These are phyloP conservation scores for Forbesichthys papilliferus DNA, from an alignment of 2,113 vertebrate species.

Conservation along the genomic window DNA sequence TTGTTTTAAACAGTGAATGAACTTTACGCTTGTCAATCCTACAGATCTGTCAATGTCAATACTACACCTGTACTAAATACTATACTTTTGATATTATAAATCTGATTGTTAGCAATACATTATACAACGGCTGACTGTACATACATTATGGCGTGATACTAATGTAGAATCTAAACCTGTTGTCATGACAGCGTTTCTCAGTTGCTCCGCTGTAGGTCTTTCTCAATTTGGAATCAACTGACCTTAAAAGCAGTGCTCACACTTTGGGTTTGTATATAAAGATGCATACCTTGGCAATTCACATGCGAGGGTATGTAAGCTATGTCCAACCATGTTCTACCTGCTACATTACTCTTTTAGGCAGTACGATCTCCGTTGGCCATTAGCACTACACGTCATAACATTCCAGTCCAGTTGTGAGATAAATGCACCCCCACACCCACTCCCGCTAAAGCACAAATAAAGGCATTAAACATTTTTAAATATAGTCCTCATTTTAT, in stretches of 20 bases:
- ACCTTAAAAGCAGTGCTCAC: slow-evolving; percentile 53
- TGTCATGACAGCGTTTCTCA: neutral
- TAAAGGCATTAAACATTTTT: slow-evolving; percentile 64
- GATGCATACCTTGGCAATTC: slow-evolving; percentile 71
- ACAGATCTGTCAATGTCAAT: no score
- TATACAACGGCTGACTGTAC: neutral
- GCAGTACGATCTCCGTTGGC: neutral
- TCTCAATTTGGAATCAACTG: slow-evolving; percentile 50
- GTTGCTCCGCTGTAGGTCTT: slow-evolving; percentile 23
- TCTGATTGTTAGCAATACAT: no score
- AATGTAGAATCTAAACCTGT: neutral
- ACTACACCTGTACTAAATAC: no score
- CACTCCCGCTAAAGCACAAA: slow-evolving; percentile 12
- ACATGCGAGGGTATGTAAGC: slow-evolving; percentile 67
- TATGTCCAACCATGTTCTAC: slow-evolving; percentile 46
- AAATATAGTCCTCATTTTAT: slow-evolving; percentile 85
- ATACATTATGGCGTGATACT: neutral
- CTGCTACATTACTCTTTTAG: slow-evolving; percentile 47
- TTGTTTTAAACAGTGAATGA: no score
- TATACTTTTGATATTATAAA: no score
- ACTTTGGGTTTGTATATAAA: slow-evolving; percentile 70
- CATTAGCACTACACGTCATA: slow-evolving; percentile 3
- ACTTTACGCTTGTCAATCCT: no score
- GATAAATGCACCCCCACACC: neutral
- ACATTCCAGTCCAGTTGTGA: neutral